Evolutionary conservation across 2,113 vertebrate species (phyloP), one percentile per base, ranked within the genome.

Genomic region (Notechis scutatus): DNA sequence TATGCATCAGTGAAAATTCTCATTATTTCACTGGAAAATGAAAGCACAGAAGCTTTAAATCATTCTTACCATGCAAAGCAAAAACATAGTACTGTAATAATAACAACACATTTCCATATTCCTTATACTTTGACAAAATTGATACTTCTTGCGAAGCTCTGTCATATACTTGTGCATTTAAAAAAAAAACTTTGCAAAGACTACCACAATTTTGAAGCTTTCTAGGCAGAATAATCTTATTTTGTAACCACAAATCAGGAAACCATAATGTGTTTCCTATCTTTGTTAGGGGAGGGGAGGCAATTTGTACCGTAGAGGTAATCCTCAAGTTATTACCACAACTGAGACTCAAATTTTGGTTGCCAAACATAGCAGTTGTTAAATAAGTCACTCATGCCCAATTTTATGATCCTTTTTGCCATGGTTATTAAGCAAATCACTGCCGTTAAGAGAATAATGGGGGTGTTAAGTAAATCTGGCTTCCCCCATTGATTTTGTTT

Each of bases 221-320:
- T 23, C 29, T 81, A 24, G 54, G 0, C 0, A 87, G 39, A 55
- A 88, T 95, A 95, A 95, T 96, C 95, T 61, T 88, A 64, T 47
- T 85, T 97, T 85, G 61, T 95, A 96, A 95, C 96, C 96, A 94
- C 54, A 94, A 94, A 94, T 96, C 95, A 96, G 96, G 95, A 97
- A 97, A 93, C 87, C 64, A 56, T 85, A 94, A 91, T 56, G 90
- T 47, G 87, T 94, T 94, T 57, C 94, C 96, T 97, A 96, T 96
- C 96, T 97, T 87, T 94, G 93, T 92, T 93, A 95, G 18, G 92
- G 89, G 87, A 93, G 91, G 92, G 87, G 92, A 91, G 89, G 92
- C 90, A 88, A 34, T 0, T 0, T 85, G 91, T 94, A 93, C 12
- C 9, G 24, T n/a, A 94, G 29, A 34, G 14, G 5, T 34, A 69